These are phyloP conservation scores for Dilophus febrilis DNA, from an alignment of 2,888 invertebrate species.

Conservation along the genomic window DNA sequence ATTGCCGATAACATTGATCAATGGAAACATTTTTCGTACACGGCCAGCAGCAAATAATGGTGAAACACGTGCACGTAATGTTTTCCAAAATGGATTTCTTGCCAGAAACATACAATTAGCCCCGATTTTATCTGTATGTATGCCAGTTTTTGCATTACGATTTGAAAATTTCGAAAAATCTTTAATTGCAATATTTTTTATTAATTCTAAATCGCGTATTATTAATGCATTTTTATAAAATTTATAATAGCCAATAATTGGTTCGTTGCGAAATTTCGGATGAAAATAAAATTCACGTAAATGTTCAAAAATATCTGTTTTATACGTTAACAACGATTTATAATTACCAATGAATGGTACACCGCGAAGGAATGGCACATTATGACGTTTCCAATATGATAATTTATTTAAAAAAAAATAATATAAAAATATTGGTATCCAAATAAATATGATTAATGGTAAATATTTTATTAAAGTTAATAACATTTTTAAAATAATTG, in stretches of 20 bases:
- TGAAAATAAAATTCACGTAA: constrained; percentile 25
- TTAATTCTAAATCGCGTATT: constrained; percentile 28
- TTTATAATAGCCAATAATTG: constrained; percentile 26
- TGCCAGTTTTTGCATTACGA: constrained; percentile 19
- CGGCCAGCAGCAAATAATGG: constrained; percentile 31
- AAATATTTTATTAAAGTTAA: too few species aligned
- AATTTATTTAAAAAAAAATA: constrained; percentile 9
- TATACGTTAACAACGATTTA: constrained; percentile 18
- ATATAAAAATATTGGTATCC: too few species aligned
- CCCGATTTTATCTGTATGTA: constrained; percentile 25
- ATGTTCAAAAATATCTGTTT: constrained; percentile 20
- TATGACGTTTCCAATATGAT: constrained; percentile 24
- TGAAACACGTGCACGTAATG: constrained; percentile 27
- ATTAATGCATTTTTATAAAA: constrained; percentile 30
- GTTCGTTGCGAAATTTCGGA: constrained; percentile 15
- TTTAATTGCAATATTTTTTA: constrained; percentile 30
- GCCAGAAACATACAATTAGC: constrained; percentile 29
- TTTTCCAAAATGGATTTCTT: constrained; percentile 29
- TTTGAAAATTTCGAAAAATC: constrained; percentile 31
- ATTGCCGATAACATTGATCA: constrained; percentile 20
- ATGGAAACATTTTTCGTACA: constrained; percentile 26
- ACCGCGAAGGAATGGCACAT: constrained; percentile 25
- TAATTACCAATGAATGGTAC: constrained; percentile 30
- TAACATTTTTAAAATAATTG: too few species aligned
- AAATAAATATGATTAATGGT: too few species aligned